Evolutionary conservation across 2,797 vertebrate genomes (phyloP), one percentile per base, ranked within the genome.

Genomic region (Garrulus glandarius): DNA sequence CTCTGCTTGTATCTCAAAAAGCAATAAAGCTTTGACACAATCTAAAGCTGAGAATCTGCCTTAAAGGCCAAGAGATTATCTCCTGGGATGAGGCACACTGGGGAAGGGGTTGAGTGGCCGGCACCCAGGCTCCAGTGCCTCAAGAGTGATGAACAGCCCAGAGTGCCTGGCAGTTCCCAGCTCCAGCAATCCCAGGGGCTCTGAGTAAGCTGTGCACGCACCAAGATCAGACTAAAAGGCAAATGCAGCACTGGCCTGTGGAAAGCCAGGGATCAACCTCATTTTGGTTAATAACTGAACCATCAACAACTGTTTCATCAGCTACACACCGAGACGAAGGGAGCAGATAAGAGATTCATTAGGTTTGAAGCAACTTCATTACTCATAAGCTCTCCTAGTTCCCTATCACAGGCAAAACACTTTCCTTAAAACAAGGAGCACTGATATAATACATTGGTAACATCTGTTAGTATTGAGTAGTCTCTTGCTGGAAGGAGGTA

Each of bases 181-280:
- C 9, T 34, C 64, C 71, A 34, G 29, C 71, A 37, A 11, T 17
- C 37, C 39, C 82, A 18, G 1, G 5, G 15, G 26, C 21, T 64
- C n/a, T 22, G 68, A 43, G 36, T 49, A 70, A 49, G 56, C 1
- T 0, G 0, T 12, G 39, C 52, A 50, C 0, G 0, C 20, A 60
- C 20, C 39, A 21, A 0, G 5, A 44, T 5, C 61, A 55, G 7
- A 30, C 13, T 39, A 75, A 53, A 22, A 53, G 23, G 53, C 13
- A 14, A 78, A 82, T 7, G 15, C 47, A 67, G 67, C 26, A 8
- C 10, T 2, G 4, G 49, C 46, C 46, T 72, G 50, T 14, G 50
- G 46, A 72, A 69, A 85, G 47, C 1, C 1, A 92, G 39, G 0
- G 0, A 67, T 22, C 60, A 43, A 22, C 43, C 44, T 46, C 11